Evolutionary conservation across 2,797 vertebrate species (phyloP), one percentile per base, ranked within the genome.

Genomic region (Neosilurus mollespiculum): DNA sequence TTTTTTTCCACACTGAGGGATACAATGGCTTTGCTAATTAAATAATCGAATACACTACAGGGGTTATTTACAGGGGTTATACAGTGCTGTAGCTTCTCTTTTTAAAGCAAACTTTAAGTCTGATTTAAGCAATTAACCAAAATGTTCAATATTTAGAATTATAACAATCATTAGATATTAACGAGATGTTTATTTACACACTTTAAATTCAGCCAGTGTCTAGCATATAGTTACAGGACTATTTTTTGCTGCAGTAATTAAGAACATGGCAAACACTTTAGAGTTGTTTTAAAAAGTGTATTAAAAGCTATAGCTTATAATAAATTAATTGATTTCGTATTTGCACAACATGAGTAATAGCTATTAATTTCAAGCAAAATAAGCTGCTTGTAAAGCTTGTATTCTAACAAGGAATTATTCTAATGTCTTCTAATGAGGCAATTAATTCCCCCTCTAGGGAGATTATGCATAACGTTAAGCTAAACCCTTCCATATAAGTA

Each of bases 1-100:
- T 90, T 87, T 89, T 89, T 43, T 89, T 58, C 82, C 54, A 70
- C 78, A 53, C 79, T 86, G 89, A 90, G 78, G 84, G 54, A 85
- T 79, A 77, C n/a, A 62, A 49, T 49, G 75, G 5, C 62, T 66
- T 61, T 79, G 24, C 77, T 79, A 54, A 65, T 65, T 30, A 64
- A 64, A 65, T 78, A 53, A 78, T 78, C n/a, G 15, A 64, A 26
- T 64, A 78, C 70, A 69, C 72, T 71, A 71, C 7, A 62, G 53
- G 73, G 56, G 34, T 64, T 43, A 37, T 24, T 58, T 71, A 71
- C 7, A 62, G 53, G 73, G 56, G 34, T 64, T 43, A 37, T 24
- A 58, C 59, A 77, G 64, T 62, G 43, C 49, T 37, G 3, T 14
- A 71, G 67, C 20, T 0, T 66, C 15, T 79, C 16, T 58, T 71